Evolutionary conservation across 1,140 invertebrate species (phyloP), one percentile per base, ranked within the genome.

Genomic region (Lasaia peninsularis): DNA sequence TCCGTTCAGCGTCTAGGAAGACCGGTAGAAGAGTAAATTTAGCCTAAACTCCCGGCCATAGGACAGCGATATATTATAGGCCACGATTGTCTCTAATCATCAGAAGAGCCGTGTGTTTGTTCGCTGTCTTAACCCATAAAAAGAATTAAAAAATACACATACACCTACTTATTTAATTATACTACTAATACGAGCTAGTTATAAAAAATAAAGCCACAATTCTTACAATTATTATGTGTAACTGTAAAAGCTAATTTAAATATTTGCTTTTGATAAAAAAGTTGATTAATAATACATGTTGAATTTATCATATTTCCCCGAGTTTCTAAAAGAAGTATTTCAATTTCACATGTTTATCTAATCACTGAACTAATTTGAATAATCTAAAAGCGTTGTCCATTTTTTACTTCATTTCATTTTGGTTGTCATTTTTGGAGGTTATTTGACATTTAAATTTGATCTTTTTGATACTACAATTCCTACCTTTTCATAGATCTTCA

Each of bases 221-320:
- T 20, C 18, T 44, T 44, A 44, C 20, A 20, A 44, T 18, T 20
- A 44, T 44, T 44, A 11, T 44, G 10, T 11, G 10, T 10, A 20
- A 16, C 40, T 20, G 18, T 44, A 3, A 20, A 3, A 21, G 11
- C 40, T 10, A 44, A 44, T 20, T 20, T 20, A 4, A 21, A 11
- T n/a, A 11, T 21, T 21, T 48, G 44, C 44, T 18, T 48, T 21
- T 3, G 44, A 21, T 20, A 48, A 4, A 24, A 11, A 48, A 21
- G 18, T 21, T 20, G 18, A 21, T 3, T 21, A 40, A 40, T 6
- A 48, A 21, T n/a, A 48, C 44, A 48, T 48, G 11, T 48, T 48
- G 20, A 48, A 48, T 48, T n/a, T 48, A 48, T 48, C 44, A 48
- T 48, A 48, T 48, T 48, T 48, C 20, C 44, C 20, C 20, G n/a